Evolutionary conservation across 2,888 invertebrate genomes (phyloP), one percentile per base, ranked within the genome.

Genomic region (Parthenolecanium corni): DNA sequence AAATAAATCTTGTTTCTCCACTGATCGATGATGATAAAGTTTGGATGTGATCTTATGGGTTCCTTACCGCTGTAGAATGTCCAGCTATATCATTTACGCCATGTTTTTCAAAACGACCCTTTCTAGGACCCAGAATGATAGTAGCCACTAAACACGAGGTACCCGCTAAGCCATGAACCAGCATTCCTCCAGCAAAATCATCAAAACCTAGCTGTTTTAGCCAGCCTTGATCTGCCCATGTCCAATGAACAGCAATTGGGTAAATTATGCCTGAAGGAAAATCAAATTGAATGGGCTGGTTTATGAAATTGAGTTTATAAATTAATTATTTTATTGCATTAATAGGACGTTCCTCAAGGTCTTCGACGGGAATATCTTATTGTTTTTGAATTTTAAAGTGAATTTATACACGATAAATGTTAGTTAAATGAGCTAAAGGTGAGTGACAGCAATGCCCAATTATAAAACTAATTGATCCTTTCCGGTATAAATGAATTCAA

Each of bases 141-240:
- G 76, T 74, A 1, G 69, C 74, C 0, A 73, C 67, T 21, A 74
- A 69, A 1, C 72, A 71, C 47, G 71, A 70, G 3, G 71, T 69
- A 2, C 77, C 77, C 16, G 76, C 76, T 20, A 75, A 69, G 4
- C 76, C 69, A 68, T 79, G 79, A 0, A 79, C 77, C 2, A 76
- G 72, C 21, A 78, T 78, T 66, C 76, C 75, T 11, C 79, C 79
- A 1, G 78, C 77, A 68, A 77, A 79, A 68, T 79, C 79, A 70
- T 74, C 68, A 64, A 70, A 73, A 21, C 72, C 71, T 42, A 73
- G 69, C 5, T 62, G 52, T 1, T 64, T 66, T 25, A 77, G 70
- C 75, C 76, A 76, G 1, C 77, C 77, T 24, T 71, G 71, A 1
- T 66, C 66, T 2, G 72, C 66, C 77, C 77, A 77, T 0, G 72